Percentiles rank a stretch among this genome's conserved stretches.
Conservation (phyloP, 2,888 invertebrate species). For the Julus scanicus region DNA sequence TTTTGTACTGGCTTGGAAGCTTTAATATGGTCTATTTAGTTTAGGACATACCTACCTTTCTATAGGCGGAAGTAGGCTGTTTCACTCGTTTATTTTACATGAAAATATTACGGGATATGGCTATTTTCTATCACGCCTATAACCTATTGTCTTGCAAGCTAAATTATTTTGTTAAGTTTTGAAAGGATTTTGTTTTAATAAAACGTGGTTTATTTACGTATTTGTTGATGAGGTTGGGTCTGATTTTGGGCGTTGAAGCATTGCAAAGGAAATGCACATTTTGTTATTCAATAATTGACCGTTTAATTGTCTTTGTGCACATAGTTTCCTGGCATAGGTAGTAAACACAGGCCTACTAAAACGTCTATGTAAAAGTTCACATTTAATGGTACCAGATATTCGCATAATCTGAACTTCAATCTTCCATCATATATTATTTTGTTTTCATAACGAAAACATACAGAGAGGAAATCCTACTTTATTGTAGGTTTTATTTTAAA, state of each 20-base stretch:
- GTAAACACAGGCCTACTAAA: neutral
- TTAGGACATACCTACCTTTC: neutral
- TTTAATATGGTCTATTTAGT: no score
- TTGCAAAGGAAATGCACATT: slow-evolving; percentile 21
- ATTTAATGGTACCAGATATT: slow-evolving; percentile 6
- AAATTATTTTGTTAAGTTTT: neutral
- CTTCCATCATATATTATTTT: slow-evolving; percentile 26
- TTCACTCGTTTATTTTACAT: neutral
- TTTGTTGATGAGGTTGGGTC: slow-evolving; percentile 19
- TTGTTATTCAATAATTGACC: slow-evolving; percentile 21
- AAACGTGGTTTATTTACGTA: neutral
- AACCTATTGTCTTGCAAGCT: neutral
- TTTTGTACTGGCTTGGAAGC: no score
- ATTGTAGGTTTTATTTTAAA: neutral
- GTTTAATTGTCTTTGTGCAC: slow-evolving; percentile 33
- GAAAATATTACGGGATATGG: slow-evolving; percentile 24
- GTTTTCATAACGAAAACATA: slow-evolving; percentile 10
- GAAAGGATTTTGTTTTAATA: neutral
- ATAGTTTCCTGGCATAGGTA: slow-evolving; percentile 8
- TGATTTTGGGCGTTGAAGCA: slow-evolving; percentile 28
- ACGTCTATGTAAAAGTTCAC: neutral
- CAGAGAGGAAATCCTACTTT: slow-evolving; percentile 27
- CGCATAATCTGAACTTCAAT: slow-evolving; percentile 27
- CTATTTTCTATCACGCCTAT: neutral
- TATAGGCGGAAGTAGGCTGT: neutral